A percentile compares a stretch with the other conserved stretches of the same genome.
Evolutionary conservation across 2,888 invertebrate species (phyloP).

Genomic region (Lasioglossum leucozonium): DNA sequence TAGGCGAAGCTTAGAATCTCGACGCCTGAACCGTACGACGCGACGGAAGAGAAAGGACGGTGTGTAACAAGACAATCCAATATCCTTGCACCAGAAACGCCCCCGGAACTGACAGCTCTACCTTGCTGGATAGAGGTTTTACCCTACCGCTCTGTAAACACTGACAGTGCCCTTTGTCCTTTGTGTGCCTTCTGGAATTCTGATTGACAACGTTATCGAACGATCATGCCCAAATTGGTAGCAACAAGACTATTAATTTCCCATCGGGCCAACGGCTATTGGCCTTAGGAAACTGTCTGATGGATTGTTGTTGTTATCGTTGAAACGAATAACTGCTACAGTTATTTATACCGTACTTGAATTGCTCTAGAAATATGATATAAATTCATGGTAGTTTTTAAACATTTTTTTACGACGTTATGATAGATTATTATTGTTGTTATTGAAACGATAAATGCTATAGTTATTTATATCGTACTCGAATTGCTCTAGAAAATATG

Average conservation of each 20-base stretch:
- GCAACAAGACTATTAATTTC: not conserved
- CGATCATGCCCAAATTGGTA: constrained; percentile 2
- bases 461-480: no score
- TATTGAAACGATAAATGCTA: no score
- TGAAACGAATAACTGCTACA: not conserved
- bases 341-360: not conserved
- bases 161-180: constrained; percentile 54
- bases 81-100: constrained; percentile 66
- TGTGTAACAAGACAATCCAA: constrained; percentile 75
- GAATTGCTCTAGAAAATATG: no score
- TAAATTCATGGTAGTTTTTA: not conserved
- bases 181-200: constrained; percentile 53
- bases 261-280: not conserved
- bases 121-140: constrained; percentile 65
- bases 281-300: not conserved
- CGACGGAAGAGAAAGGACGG: constrained; percentile 51
- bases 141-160: constrained; percentile 63
- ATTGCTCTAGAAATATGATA: not conserved
- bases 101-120: constrained; percentile 61
- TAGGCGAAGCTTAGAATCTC: constrained; percentile 58
- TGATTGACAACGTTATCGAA: constrained; percentile 38
- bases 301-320: not conserved
- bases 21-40: constrained; percentile 43
- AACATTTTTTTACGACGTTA: not conserved
- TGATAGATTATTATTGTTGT: no score